Percentiles rank a stretch among this genome's conserved stretches.
Conservation (phyloP, 2,113 vertebrate genomes). For the Coturnix japonica region DNA sequence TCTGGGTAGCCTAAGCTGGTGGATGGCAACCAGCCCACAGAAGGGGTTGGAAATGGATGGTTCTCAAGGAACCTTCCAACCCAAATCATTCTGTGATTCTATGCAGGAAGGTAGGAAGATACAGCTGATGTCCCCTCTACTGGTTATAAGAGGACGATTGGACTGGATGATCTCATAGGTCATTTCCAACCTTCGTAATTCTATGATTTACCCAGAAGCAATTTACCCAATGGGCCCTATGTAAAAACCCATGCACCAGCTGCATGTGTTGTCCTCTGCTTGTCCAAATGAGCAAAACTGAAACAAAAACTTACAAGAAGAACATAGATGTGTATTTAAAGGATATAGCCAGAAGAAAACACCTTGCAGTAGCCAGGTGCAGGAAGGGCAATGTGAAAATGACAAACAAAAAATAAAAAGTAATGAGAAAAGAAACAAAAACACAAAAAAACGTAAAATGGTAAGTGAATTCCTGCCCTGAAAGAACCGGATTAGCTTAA, state of each 20-base stretch:
- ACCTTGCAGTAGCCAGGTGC: neutral
- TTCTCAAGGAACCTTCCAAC: too few species aligned
- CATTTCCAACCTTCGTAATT: too few species aligned
- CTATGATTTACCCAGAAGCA: fast-evolving
- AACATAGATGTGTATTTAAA: neutral
- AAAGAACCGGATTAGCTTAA: fast-evolving
- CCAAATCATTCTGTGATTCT: too few species aligned
- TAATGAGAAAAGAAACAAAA: too few species aligned
- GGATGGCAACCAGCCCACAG: too few species aligned
- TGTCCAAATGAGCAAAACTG: neutral
- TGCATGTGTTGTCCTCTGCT: fast-evolving
- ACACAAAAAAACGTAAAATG: neutral
- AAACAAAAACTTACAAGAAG: neutral
- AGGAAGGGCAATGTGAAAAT: neutral
- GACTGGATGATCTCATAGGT: too few species aligned
- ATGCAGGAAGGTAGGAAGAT: neutral
- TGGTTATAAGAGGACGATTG: too few species aligned
- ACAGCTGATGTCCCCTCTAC: neutral
- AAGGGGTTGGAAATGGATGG: too few species aligned
- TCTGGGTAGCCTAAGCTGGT: too few species aligned
- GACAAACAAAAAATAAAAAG: neutral
- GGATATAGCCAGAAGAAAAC: neutral
- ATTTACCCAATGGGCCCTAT: neutral
- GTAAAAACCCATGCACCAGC: neutral
- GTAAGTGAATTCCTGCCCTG: neutral